These are phyloP conservation scores for Drosophila subquinaria DNA, from an alignment of 2,888 invertebrate species.

Conservation along the genomic window DNA sequence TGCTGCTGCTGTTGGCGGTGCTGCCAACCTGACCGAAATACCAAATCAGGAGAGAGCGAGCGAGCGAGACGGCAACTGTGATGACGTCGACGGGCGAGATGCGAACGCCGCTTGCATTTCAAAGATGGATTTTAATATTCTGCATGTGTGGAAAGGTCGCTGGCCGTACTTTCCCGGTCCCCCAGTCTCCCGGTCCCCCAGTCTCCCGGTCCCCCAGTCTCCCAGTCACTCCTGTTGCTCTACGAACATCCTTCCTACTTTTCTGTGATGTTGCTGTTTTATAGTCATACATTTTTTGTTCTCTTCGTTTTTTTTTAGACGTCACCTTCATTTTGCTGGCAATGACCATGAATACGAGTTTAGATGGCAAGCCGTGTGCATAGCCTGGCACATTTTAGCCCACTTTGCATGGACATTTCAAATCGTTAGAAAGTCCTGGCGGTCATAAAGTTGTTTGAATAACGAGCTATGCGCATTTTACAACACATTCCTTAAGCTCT, in stretches of 20 bases:
- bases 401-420: slow-evolving; percentile 67
- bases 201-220: too few relatives aligned
- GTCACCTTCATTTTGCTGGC: slow-evolving; percentile 81
- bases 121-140: slow-evolving; percentile 84
- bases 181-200: background rate
- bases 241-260: slow-evolving; percentile 34
- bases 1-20: slow-evolving; percentile 30
- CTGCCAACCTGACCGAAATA: slow-evolving; percentile 80
- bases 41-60: slow-evolving; percentile 45
- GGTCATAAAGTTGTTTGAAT: slow-evolving; percentile 53
- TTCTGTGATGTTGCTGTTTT: slow-evolving; percentile 31
- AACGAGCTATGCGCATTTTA: slow-evolving; percentile 66
- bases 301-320: slow-evolving; percentile 38
- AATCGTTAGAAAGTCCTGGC: slow-evolving; percentile 10
- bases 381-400: slow-evolving; percentile 53
- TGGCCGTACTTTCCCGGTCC: slow-evolving; percentile 53
- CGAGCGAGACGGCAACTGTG: slow-evolving; percentile 63
- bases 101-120: slow-evolving; percentile 77
- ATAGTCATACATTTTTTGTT: slow-evolving; percentile 8
- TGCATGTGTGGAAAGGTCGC: slow-evolving; percentile 83
- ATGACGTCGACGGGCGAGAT: slow-evolving; percentile 59
- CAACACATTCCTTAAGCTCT: slow-evolving; percentile 56
- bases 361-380: slow-evolving; percentile 53
- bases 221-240: slow-evolving; percentile 25
- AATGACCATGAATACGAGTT: slow-evolving; percentile 77